phyloP scores from a whole-genome alignment of 1,140 invertebrate species.

The Trichonephila inaurata region DNA sequence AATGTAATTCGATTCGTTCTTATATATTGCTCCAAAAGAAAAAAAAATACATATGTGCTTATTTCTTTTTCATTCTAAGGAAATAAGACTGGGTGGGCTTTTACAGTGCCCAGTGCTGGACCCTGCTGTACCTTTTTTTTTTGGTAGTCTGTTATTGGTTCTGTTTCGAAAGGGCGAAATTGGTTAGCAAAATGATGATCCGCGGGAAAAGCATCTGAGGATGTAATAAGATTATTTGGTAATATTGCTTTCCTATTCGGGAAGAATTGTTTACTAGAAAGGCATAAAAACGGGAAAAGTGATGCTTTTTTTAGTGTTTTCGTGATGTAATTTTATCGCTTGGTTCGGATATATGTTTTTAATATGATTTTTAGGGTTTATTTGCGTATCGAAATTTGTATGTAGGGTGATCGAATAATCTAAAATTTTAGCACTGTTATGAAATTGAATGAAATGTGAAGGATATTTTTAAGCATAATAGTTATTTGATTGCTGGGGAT shows the following conservation, averaged over 20 bases:
- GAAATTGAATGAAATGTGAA: neutral
- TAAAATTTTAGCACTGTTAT: neutral
- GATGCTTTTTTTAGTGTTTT: neutral
- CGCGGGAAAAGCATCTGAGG: neutral
- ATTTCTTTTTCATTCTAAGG: neutral
- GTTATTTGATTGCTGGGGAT: too few species aligned
- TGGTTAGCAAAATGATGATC: neutral
- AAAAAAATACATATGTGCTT: neutral
- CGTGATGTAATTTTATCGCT: slow-evolving; percentile 6
- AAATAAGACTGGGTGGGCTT: neutral
- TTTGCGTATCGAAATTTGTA: neutral
- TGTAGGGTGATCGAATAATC: neutral
- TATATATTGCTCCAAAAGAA: neutral
- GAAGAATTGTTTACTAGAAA: neutral
- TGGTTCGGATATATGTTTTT: neutral
- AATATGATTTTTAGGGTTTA: neutral
- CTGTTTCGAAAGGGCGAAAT: neutral
- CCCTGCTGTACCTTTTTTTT: neutral
- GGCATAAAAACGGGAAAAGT: neutral
- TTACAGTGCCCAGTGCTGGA: neutral
- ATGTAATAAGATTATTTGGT: slow-evolving; percentile 23
- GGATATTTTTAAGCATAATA: too few species aligned
- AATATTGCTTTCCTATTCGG: neutral
- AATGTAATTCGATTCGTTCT: slow-evolving; percentile 21
- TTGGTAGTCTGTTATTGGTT: neutral